phyloP scores from a whole-genome alignment of 2,113 vertebrate species.

The Nipponia nippon region DNA sequence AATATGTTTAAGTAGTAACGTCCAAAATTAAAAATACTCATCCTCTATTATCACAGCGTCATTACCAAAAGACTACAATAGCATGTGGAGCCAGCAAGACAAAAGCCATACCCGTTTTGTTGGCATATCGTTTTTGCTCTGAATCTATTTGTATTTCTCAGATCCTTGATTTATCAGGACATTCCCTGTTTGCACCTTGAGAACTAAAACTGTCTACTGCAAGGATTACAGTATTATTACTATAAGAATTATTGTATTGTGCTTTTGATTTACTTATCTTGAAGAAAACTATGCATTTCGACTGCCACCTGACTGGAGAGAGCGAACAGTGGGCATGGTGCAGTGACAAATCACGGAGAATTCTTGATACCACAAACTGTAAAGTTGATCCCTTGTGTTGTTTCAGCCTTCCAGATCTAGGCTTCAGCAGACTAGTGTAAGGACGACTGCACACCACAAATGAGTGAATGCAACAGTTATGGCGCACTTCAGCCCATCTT shows the following conservation, averaged over 20 bases:
- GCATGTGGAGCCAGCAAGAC: neutral
- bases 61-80: neutral
- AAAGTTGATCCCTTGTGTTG: neutral
- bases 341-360: neutral
- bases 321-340: neutral
- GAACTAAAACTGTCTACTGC: neutral
- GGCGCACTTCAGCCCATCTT: neutral
- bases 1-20: neutral
- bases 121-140: neutral
- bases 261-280: neutral
- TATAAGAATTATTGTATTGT: neutral
- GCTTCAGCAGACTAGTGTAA: neutral
- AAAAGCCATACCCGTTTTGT: neutral
- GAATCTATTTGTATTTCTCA: neutral
- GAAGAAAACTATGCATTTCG: neutral
- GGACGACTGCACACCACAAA: neutral
- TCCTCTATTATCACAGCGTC: neutral
- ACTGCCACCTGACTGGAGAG: neutral
- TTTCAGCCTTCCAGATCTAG: neutral
- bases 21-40: neutral
- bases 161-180: neutral
- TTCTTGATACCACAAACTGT: neutral
- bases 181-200: neutral
- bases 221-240: neutral
- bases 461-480: accelerated